Base-by-base conservation (phyloP, 2,113 vertebrate genomes). In the Empidonax alnorum region DNA sequence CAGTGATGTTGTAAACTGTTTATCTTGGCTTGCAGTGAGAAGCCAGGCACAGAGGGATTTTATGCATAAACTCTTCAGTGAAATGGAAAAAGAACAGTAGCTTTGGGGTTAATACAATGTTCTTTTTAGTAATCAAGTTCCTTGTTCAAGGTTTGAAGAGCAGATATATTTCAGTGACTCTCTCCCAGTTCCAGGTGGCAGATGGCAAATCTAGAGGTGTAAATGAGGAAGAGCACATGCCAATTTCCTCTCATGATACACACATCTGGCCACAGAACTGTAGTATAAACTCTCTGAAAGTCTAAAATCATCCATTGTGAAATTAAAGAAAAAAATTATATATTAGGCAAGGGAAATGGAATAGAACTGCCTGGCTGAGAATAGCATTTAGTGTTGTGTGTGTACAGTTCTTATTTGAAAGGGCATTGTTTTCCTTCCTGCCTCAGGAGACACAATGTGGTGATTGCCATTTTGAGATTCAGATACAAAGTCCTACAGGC, bases 161-260 rank as follows among this genome's bases (percentile, higher is more conserved):
- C 12, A 72, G n/a, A 68, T 73, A 84, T 79, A 68, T 77, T 94
- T 80, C 66, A 69, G 18, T 56, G 33, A 59, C 35, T 58, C 9
- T 83, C 28, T 80, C n/a, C 23, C 35, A 42, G 11, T 63, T 21
- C 30, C 46, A 15, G 19, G 33, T 71, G 73, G 75, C 74, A 91
- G 78, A 86, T 83, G 74, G 78, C 44, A 80, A 79, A 67, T 91
- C 46, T 88, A 63, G 56, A 93, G 62, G 84, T 94, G 55, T 55
- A 91, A 90, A 93, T 82, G 71, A 83, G 30, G 55, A 83, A 90
- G 4, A 67, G 13, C 33, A 62, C 33, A 8, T 44, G 63, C 44
- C 78, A 83, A 2, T 85, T 3, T 5, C 24, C 27, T 88, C 63
- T 85, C 85, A 39, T 37, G 71, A 65, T 72, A 46, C 8, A 24